phyloP scores from a whole-genome alignment of 30 jellyfish, hydroid and myxozoan genomes.

The Cassiopea xamachana region DNA sequence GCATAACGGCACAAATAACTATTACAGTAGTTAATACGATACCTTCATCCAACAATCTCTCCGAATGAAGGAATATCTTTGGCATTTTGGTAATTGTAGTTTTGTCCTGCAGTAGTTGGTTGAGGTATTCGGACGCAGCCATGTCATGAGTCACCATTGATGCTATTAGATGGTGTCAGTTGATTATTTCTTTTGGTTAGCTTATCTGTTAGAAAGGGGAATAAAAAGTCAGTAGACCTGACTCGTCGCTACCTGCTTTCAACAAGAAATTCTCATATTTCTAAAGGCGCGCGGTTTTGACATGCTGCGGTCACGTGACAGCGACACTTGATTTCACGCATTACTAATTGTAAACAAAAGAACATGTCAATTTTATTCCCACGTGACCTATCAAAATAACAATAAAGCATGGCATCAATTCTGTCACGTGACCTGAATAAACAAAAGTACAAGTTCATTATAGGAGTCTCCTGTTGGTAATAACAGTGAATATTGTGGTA shows the following conservation, averaged over 20 bases:
- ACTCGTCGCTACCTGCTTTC: constrained; percentile 37
- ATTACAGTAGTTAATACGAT: background rate
- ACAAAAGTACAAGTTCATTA: constrained; percentile 21
- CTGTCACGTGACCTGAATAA: background rate
- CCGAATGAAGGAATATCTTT: constrained; percentile 95
- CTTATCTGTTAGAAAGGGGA: constrained; percentile 52
- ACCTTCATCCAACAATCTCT: constrained; percentile 98
- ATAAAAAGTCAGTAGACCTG: constrained; percentile 14
- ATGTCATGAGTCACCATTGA: constrained; percentile 95
- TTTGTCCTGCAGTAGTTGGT: constrained; percentile 94
- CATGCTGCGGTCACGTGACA: constrained; percentile 67
- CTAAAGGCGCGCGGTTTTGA: constrained; percentile 80
- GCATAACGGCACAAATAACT: too few species aligned
- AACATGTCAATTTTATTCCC: constrained; percentile 35
- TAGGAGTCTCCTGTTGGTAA: constrained; percentile 34
- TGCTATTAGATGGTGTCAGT: constrained; percentile 61
- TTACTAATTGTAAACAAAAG: constrained; percentile 67
- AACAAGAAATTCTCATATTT: constrained; percentile 1
- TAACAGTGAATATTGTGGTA: constrained; percentile 17
- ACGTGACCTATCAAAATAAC: constrained; percentile 18
- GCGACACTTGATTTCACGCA: constrained; percentile 56
- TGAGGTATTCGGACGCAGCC: constrained; percentile 97
- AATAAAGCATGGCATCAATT: background rate
- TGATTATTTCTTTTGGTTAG: constrained; percentile 51
- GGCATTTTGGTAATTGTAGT: constrained; percentile 98